Conservation (phyloP, 2,797 vertebrate genomes). For the Crocidura indochinensis region DNA sequence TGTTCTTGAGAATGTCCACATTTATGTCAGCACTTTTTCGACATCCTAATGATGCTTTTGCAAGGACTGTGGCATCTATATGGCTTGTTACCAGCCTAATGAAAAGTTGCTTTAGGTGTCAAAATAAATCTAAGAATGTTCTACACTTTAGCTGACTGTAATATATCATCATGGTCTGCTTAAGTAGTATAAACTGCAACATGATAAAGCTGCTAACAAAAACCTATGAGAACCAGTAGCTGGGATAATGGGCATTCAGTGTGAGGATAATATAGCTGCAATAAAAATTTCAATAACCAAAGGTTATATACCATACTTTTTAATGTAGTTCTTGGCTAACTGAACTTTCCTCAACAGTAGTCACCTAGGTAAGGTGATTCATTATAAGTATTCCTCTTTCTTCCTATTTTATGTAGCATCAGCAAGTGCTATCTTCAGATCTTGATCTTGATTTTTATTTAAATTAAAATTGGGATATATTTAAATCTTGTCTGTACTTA, state of each 20-base stretch:
- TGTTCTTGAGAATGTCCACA: slow-evolving; percentile 80
- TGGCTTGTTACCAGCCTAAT: slow-evolving; percentile 87
- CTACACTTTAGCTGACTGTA: slow-evolving; percentile 82
- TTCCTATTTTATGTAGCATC: slow-evolving; percentile 49
- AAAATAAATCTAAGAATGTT: slow-evolving; percentile 87
- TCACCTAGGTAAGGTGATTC: slow-evolving; percentile 17
- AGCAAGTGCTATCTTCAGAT: not conserved
- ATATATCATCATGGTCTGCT: slow-evolving; percentile 83
- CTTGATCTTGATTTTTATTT: slow-evolving; percentile 3
- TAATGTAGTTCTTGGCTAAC: slow-evolving; percentile 77
- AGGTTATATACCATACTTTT: slow-evolving; percentile 76
- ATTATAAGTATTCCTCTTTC: slow-evolving; percentile 40
- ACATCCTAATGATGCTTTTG: slow-evolving; percentile 82
- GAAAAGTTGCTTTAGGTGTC: slow-evolving; percentile 87
- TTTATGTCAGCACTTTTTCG: slow-evolving; percentile 83
- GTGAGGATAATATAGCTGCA: slow-evolving; percentile 76
- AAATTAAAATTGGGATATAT: not conserved
- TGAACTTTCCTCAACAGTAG: slow-evolving; percentile 63
- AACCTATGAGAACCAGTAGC: slow-evolving; percentile 79
- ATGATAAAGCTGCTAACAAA: slow-evolving; percentile 84
- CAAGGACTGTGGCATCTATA: slow-evolving; percentile 80
- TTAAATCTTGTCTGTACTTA: slow-evolving; percentile 9
- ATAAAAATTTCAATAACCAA: slow-evolving; percentile 79
- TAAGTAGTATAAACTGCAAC: slow-evolving; percentile 83
- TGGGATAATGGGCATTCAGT: slow-evolving; percentile 80